Evolutionary conservation across 2,888 invertebrate genomes (phyloP).

Genomic region (Nycteola revayana): DNA sequence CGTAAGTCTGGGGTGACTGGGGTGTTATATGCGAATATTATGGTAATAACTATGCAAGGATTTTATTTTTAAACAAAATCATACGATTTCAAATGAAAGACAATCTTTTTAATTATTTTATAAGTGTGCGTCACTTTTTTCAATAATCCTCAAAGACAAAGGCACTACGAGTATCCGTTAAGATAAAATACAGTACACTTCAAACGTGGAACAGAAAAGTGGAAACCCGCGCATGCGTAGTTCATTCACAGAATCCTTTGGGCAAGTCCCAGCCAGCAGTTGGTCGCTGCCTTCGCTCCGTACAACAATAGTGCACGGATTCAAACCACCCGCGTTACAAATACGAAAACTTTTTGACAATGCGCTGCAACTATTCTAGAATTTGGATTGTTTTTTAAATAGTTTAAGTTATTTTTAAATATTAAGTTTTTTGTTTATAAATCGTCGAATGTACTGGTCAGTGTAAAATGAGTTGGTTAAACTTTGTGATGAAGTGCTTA

Average conservation of each 20-base stretch:
- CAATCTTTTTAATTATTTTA: too few species aligned
- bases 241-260: slow-evolving; percentile 35
- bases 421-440: too few species aligned
- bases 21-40: too few species aligned
- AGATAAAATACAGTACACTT: slow-evolving; percentile 49
- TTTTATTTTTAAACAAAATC: too few species aligned
- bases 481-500: slow-evolving; percentile 61
- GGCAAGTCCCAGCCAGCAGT: slow-evolving; percentile 37
- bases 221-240: slow-evolving; percentile 47
- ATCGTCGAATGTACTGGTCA: slow-evolving; percentile 11
- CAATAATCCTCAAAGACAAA: too few species aligned
- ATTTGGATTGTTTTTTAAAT: slow-evolving; percentile 32
- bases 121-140: too few species aligned
- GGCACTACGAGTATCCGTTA: slow-evolving; percentile 42
- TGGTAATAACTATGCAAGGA: too few species aligned
- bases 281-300: slow-evolving; percentile 32
- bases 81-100: too few species aligned
- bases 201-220: slow-evolving; percentile 36
- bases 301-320: slow-evolving; percentile 23
- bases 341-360: slow-evolving; percentile 39
- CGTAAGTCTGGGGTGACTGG: too few species aligned
- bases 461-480: slow-evolving; percentile 40
- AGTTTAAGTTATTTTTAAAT: slow-evolving; percentile 7
- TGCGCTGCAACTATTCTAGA: slow-evolving; percentile 22
- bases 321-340: slow-evolving; percentile 25